These are phyloP conservation scores for Hydrolagus affinis DNA, from an alignment of 2,113 vertebrate genomes.

Conservation along the genomic window DNA sequence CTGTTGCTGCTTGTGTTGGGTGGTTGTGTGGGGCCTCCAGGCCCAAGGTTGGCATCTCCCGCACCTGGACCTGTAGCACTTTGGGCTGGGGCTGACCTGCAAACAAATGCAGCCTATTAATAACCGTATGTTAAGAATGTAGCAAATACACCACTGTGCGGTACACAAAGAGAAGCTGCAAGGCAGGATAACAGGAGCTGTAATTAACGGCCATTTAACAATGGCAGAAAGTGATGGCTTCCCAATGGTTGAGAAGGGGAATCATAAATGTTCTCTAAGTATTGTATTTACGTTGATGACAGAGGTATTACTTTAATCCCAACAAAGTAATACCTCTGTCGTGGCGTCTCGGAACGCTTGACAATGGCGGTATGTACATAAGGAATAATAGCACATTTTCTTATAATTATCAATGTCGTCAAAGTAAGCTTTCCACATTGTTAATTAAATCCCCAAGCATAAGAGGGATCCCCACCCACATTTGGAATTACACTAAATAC, in stretches of 20 bases:
- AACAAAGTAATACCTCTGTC: neutral
- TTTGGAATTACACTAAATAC: too few relatives aligned
- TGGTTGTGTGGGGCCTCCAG: conserved; percentile 42
- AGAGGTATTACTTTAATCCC: neutral
- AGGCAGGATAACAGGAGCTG: conserved; percentile 33
- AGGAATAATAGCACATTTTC: neutral
- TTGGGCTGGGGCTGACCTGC: conserved; percentile 67
- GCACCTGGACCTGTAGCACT: conserved; percentile 39
- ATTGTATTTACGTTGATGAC: too few relatives aligned
- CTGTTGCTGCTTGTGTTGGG: conserved; percentile 77
- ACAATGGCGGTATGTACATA: too few relatives aligned
- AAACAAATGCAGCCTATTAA: neutral
- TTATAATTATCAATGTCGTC: neutral
- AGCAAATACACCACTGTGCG: conserved; percentile 27
- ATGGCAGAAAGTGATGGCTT: too few relatives aligned
- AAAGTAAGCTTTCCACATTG: neutral
- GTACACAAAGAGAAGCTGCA: conserved; percentile 33
- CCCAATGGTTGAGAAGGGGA: too few relatives aligned
- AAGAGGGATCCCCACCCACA: too few relatives aligned
- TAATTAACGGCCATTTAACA: conserved; percentile 29
- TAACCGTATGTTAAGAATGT: neutral
- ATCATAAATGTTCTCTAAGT: neutral
- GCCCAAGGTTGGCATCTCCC: conserved; percentile 42
- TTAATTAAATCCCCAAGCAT: neutral
- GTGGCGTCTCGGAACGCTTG: too few relatives aligned